These are phyloP conservation scores for Lipotes vexillifer DNA, from an alignment of 2,113 vertebrate species.

Conservation along the genomic window DNA sequence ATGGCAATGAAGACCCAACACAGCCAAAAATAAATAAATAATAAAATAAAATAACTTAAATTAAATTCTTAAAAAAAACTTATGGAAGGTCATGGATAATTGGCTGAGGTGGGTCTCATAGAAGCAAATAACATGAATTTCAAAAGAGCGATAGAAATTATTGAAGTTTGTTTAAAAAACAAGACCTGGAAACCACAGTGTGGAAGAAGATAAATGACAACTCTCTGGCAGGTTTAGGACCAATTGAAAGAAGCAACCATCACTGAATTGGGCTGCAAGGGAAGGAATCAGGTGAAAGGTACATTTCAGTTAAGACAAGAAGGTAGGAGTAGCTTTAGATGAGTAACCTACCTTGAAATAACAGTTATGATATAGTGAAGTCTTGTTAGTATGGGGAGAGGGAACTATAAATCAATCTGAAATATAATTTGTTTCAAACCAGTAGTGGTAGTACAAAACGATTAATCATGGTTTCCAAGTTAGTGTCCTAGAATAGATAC, in stretches of 20 bases:
- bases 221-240: neutral
- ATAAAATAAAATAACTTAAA: too few relatives aligned
- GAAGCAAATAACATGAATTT: neutral
- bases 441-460: neutral
- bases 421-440: constrained; percentile 38
- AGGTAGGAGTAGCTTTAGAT: neutral
- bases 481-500: neutral
- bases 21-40: too few relatives aligned
- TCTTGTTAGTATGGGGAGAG: neutral
- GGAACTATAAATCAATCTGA: neutral
- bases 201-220: neutral
- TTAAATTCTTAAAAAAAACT: neutral
- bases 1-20: too few relatives aligned
- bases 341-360: neutral
- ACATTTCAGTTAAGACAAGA: neutral
- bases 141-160: neutral
- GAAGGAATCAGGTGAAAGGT: neutral
- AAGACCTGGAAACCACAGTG: neutral
- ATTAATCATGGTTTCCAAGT: neutral
- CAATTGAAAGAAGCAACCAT: neutral
- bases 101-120: neutral
- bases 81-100: neutral
- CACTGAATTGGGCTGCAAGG: neutral
- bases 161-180: neutral
- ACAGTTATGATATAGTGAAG: neutral